phyloP scores from a whole-genome alignment of 2,113 vertebrate genomes.

The Semnopithecus entellus region DNA sequence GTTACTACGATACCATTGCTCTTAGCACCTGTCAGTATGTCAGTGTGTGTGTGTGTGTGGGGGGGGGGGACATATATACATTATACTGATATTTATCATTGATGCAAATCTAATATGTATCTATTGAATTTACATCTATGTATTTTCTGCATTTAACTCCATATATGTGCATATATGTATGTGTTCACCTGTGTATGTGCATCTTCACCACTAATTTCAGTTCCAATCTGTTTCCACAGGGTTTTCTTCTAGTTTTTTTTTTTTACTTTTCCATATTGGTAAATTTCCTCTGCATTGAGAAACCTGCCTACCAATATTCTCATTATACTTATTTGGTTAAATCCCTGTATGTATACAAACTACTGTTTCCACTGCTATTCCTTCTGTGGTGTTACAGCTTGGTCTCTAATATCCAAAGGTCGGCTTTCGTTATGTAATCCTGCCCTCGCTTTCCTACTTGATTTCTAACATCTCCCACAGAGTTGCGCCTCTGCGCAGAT shows the following conservation, averaged over 20 bases:
- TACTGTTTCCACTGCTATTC: background rate
- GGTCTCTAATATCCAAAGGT: background rate
- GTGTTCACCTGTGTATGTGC: background rate
- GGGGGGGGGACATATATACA: background rate
- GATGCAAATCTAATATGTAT: background rate
- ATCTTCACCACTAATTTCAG: background rate
- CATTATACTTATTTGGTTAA: background rate
- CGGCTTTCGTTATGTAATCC: background rate
- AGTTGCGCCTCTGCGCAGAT: rapidly evolving
- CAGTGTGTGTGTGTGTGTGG: background rate
- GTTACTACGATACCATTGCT: background rate
- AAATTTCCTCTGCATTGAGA: conserved; percentile 1
- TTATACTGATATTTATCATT: background rate
- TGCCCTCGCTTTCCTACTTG: background rate
- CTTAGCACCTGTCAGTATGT: background rate
- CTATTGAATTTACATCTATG: background rate
- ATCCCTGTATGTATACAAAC: background rate
- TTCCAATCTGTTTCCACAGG: background rate
- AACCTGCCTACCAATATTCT: background rate
- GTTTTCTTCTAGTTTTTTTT: background rate
- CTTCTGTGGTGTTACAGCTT: background rate
- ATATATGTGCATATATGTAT: background rate
- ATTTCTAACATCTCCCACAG: background rate
- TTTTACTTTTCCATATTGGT: background rate
- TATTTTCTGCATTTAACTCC: background rate